Evolutionary conservation across 53 echinoderm and acorn worm genomes (phyloP), one percentile per base, ranked within the genome.

Genomic region (Glandiceps talaboti): DNA sequence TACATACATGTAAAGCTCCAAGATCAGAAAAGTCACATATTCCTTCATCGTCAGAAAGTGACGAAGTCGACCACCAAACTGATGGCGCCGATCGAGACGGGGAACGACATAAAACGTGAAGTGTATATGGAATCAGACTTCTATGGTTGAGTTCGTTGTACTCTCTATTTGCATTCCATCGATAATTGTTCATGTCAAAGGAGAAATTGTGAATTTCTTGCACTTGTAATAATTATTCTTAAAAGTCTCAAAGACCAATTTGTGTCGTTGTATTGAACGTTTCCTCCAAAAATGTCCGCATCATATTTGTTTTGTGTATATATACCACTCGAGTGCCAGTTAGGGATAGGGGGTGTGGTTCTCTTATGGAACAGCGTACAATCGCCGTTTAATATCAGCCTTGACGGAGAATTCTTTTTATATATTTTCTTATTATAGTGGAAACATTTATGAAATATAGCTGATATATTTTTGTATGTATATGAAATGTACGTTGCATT

Each of bases 1-100:
- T 90, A 26, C 92, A 94, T 86, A 94, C 94, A 29, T 94, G 94
- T 74, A 94, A 94, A 33, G 86, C 90, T 27, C 84, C 83, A 45
- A 73, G 85, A 25, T 76, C 86, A 29, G 89, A 89, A 75, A 81
- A 45, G n/a, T n/a, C n/a, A n/a, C n/a, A n/a, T n/a, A n/a, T n/a
- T n/a, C n/a, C n/a, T n/a, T n/a, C n/a, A n/a, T n/a, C n/a, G n/a
- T n/a, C n/a, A n/a, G n/a, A n/a, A n/a, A n/a, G n/a, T n/a, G n/a
- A n/a, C n/a, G n/a, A n/a, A n/a, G n/a, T n/a, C n/a, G n/a, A n/a
- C n/a, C n/a, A n/a, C n/a, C n/a, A n/a, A n/a, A n/a, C n/a, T n/a
- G n/a, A 20, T 12, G 64, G 64, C 64, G 64, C 6, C 64, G 20
- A 45, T 20, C 64, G 64, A 45, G 64, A 45, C 64, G n/a, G n/a